Evolutionary conservation across 1,140 invertebrate species (phyloP), one percentile per base, ranked within the genome.

Genomic region (Metopolophium dirhodum): DNA sequence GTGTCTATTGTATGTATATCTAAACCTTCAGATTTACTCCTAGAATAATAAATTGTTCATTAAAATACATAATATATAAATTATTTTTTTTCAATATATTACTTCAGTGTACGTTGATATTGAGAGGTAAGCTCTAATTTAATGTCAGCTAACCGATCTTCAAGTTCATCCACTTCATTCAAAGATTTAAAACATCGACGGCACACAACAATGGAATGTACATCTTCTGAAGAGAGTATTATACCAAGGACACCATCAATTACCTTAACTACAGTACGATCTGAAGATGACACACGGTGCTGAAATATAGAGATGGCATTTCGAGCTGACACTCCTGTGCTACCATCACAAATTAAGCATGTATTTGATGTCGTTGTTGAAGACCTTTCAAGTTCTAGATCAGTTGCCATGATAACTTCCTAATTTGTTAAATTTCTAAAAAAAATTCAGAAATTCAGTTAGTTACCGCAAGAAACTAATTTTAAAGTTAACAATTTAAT

Each of bases 151-250:
- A 96, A 89, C 94, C 95, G 95, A 94, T 93, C 95, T 94, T 96
- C 95, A 85, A 97, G 94, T 94, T 96, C 96, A 94, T 97, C 96
- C 61, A 96, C 95, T 95, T 97, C 96, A 94, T 96, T 96, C 90
- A 96, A 95, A 51, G 96, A 94, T 95, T 96, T 96, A 94, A 95
- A 97, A 94, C 97, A 97, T 94, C 97, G 97, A 95, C 96, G 96
- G 94, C 96, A 97, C 37, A 97, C 95, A 45, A 96, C 95, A 89
- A 95, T 94, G 41, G 96, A 96, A 94, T 96, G 96, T 6, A 95
- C 95, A 93, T 95, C 95, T 14, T 96, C 95, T 94, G 96, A 95
- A 57, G 94, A 95, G 11, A 96, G 94, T 93, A 96, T 95, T 88
- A 95, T 95, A 57, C 96, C 95, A 68, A 96, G 94, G n/a, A 96